Base-by-base conservation (phyloP, 2,888 invertebrate genomes). In the Nectonema munidae region DNA sequence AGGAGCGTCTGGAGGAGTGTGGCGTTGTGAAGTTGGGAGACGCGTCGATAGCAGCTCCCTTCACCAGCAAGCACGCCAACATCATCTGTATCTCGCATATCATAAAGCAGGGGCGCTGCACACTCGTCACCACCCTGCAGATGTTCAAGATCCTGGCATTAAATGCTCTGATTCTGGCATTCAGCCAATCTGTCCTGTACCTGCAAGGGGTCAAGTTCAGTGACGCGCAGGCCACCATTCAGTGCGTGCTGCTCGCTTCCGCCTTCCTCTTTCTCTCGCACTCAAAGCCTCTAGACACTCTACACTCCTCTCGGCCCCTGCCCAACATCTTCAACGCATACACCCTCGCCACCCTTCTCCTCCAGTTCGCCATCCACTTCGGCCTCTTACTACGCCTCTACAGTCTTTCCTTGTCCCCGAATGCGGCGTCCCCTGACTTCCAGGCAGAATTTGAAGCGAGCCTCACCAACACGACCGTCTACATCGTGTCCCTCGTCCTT, bases 91-190 rank as follows among this genome's bases (percentile, higher is more conserved):
- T 95, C 50, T 89, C 83, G 52, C 83, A 95, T 59, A 76, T 99
- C 44, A 86, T 99, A 50, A 95, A 95, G 54, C 95, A 99, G 62
- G 95, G 95, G 1, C 68, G 95, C 16, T 99, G 95, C 54, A 99
- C 95, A 0, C 61, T 99, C 42, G 95, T 99, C 15, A 99, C 95
- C 1, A 99, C 95, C 0, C 62, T 99, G 42, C 95, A 99, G 58
- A 99, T 99, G 95, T 99, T 99, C 61, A 99, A 99, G 63, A 99
- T 99, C 48, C 61, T 99, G 40, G 95, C 95, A 0, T 58, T 99
- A 39, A 95, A 99, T 55, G 95, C 95, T 0, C 64, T 99, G 2
- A 76, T 95, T 45, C 64, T 86, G 45, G 95, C 95, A 1, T 99
- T 99, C 62, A 79, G 83, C 49, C 86, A 95, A 58, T 86, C 86